A percentile compares a stretch with the other conserved stretches of the same genome.
phyloP scores from a whole-genome alignment of 37 sponge, comb jelly and placozoan genomes.

The Chondrosia reniformis region DNA sequence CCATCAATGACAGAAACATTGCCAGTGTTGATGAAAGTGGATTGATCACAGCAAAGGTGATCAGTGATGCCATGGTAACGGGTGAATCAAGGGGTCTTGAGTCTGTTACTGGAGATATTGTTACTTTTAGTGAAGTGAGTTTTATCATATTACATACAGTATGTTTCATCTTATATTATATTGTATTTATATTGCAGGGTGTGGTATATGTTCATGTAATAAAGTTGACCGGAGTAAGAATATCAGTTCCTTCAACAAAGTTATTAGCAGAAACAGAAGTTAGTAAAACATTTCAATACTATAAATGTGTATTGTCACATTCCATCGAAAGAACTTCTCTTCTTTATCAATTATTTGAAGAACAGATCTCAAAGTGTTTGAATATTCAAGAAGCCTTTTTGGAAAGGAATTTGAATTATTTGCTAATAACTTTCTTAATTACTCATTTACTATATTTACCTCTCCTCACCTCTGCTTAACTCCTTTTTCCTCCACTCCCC shows the following conservation, averaged over 20 bases:
- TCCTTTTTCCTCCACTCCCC: neutral
- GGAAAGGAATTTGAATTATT: no score
- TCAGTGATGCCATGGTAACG: constrained; percentile 46
- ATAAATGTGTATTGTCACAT: no score
- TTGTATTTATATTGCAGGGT: constrained; percentile 33
- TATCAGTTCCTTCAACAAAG: constrained; percentile 49
- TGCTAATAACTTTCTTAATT: no score
- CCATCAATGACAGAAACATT: constrained; percentile 42
- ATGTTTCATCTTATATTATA: neutral
- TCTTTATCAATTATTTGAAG: no score
- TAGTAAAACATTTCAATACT: no score
- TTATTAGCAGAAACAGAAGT: constrained; percentile 74
- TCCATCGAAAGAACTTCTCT: no score
- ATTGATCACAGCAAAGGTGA: constrained; percentile 41
- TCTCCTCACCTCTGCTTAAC: neutral
- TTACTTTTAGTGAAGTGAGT: constrained; percentile 37
- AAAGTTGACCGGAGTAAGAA: constrained; percentile 76
- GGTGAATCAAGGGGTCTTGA: constrained; percentile 50
- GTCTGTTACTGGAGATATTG: constrained; percentile 13
- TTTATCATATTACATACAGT: neutral
- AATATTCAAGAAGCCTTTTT: no score
- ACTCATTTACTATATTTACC: no score
- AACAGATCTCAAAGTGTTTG: no score
- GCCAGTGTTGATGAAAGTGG: constrained; percentile 67
- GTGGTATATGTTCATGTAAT: constrained; percentile 59